phyloP scores from a whole-genome alignment of 2,888 invertebrate genomes.

The Parnassius orleans region DNA sequence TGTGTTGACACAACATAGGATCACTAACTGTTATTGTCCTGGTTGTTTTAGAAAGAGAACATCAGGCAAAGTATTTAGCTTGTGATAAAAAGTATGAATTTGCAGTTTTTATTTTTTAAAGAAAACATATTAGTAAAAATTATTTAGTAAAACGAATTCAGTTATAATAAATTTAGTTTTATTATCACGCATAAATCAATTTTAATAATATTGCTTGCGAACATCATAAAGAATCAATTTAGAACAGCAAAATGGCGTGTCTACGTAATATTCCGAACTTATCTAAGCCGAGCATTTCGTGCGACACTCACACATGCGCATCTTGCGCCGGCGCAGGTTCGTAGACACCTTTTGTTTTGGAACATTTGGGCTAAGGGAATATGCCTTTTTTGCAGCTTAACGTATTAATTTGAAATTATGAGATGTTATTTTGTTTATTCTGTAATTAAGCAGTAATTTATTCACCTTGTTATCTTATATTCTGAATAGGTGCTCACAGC shows the following conservation, averaged over 20 bases:
- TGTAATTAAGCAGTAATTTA: constrained; percentile 6
- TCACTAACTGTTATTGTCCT: no score
- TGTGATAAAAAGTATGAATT: no score
- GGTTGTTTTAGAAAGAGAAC: no score
- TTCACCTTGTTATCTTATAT: constrained; percentile 2
- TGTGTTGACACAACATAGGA: no score
- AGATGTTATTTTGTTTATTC: constrained; percentile 22
- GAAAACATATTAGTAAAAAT: no score
- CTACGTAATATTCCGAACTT: constrained; percentile 38
- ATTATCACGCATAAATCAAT: no score
- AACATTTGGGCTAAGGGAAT: constrained; percentile 48
- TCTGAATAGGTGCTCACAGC: not conserved
- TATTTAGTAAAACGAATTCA: no score
- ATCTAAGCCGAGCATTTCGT: constrained; percentile 31
- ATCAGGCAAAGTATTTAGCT: no score
- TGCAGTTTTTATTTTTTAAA: no score
- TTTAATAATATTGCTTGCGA: no score
- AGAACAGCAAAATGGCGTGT: constrained; percentile 5
- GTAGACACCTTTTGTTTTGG: constrained; percentile 62
- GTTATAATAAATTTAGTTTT: no score
- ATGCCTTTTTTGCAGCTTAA: constrained; percentile 43
- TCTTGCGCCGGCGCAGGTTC: constrained; percentile 47
- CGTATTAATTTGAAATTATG: constrained; percentile 24
- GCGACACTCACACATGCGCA: constrained; percentile 35
- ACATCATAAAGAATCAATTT: no score